Conservation (phyloP, 2,888 invertebrate species). For the Chymomyza procnemis region DNA sequence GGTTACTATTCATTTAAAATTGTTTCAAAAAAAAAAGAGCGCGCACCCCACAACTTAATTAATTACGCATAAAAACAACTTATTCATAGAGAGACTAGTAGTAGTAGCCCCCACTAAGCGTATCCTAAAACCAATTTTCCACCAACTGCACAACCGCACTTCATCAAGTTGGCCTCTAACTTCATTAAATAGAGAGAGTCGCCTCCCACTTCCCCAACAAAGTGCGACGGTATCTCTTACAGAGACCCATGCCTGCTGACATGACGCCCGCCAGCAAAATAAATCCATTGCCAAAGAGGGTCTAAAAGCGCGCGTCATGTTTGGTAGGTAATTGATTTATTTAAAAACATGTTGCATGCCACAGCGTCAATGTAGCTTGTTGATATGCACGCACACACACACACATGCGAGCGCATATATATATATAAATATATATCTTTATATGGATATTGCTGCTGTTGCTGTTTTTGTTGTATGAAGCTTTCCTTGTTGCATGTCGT, state of each 20-base stretch:
- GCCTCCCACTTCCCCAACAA: no score
- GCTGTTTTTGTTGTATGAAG: conserved; percentile 12
- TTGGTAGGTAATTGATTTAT: conserved; percentile 71
- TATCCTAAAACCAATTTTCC: no score
- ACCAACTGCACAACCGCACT: no score
- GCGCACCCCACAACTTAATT: no score
- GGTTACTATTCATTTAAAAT: no score
- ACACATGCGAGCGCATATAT: background rate
- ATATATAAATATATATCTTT: background rate
- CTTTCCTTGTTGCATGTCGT: conserved; percentile 2
- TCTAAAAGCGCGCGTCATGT: conserved; percentile 44
- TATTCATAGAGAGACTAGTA: no score
- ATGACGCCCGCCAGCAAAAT: conserved; percentile 21
- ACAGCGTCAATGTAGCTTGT: conserved; percentile 13
- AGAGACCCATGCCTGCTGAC: background rate
- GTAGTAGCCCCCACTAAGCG: no score
- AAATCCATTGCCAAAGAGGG: conserved; percentile 38
- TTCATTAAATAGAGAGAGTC: no score
- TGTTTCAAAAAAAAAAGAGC: no score
- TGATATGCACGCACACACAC: conserved; percentile 14
- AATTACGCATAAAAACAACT: no score
- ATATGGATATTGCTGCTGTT: conserved; percentile 29
- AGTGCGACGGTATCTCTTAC: no score
- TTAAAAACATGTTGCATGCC: conserved; percentile 68
- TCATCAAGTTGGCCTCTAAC: no score